Conservation (phyloP, 2,888 invertebrate genomes). For the Drosophila cyrtoloma region DNA sequence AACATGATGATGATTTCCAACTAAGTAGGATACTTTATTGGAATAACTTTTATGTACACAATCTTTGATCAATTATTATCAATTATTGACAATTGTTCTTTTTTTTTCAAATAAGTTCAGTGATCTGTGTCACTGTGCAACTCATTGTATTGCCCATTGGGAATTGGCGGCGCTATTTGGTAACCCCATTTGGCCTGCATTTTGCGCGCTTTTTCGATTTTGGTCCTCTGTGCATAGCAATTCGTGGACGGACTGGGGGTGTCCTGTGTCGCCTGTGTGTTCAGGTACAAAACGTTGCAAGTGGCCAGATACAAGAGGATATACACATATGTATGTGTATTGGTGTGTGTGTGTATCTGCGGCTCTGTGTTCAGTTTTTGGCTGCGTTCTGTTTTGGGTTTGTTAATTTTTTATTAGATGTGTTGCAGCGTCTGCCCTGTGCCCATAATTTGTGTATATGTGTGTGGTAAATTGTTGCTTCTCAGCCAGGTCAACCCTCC, state of each 20-base stretch:
- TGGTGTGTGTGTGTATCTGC: slow-evolving; percentile 14
- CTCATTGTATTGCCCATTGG: slow-evolving; percentile 46
- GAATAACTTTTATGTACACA: not conserved
- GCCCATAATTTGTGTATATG: slow-evolving; percentile 55
- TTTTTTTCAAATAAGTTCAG: not conserved
- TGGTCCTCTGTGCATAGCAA: slow-evolving; percentile 58
- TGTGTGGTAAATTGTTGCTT: slow-evolving; percentile 67
- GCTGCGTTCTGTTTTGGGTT: slow-evolving; percentile 27
- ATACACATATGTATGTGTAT: not conserved
- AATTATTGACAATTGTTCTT: not conserved
- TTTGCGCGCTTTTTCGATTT: slow-evolving; percentile 76
- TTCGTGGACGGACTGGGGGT: slow-evolving; percentile 45
- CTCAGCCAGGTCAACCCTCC: not conserved
- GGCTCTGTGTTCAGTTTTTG: slow-evolving; percentile 12
- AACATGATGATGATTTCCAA: slow-evolving; percentile 44
- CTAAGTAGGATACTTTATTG: not conserved
- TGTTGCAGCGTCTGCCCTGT: slow-evolving; percentile 61
- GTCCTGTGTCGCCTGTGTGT: slow-evolving; percentile 34
- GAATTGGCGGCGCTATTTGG: slow-evolving; percentile 64
- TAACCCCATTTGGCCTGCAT: slow-evolving; percentile 79
- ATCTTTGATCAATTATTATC: not conserved
- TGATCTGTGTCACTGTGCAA: slow-evolving; percentile 28
- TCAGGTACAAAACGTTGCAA: slow-evolving; percentile 39
- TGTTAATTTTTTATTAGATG: slow-evolving; percentile 67
- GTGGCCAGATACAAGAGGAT: slow-evolving; percentile 31